These are phyloP conservation scores for Callocephalon fimbriatum DNA, from an alignment of 2,113 vertebrate genomes.

Conservation along the genomic window DNA sequence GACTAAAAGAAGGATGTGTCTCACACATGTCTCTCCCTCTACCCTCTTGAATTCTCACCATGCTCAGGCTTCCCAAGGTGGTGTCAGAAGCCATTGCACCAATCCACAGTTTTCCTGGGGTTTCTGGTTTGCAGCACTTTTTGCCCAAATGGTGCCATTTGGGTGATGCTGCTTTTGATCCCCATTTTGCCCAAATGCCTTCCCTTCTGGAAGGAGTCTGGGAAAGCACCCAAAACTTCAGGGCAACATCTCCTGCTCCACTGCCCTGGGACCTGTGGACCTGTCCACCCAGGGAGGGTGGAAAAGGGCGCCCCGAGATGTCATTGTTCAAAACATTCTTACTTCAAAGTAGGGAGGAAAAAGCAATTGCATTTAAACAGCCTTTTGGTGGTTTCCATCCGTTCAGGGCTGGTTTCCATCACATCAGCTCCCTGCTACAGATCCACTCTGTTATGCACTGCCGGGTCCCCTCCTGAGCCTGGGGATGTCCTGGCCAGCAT, in stretches of 20 bases:
- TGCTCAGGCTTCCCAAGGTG: neutral
- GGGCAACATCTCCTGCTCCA: neutral
- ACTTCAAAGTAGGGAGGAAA: neutral
- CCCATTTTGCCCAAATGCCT: neutral
- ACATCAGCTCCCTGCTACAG: accelerated
- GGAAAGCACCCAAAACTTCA: neutral
- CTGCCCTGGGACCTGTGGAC: neutral
- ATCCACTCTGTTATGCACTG: neutral
- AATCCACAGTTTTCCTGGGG: neutral
- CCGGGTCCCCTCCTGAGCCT: neutral
- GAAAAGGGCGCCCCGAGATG: neutral
- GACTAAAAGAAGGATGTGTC: neutral
- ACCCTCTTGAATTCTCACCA: accelerated
- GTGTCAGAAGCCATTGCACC: neutral
- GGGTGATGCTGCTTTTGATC: neutral
- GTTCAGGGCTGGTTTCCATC: neutral
- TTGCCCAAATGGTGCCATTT: neutral
- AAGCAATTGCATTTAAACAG: neutral
- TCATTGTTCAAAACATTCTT: neutral
- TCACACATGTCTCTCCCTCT: neutral
- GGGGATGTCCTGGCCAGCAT: neutral
- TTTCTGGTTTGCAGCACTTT: neutral
- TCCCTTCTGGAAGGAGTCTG: neutral
- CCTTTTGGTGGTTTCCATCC: neutral
- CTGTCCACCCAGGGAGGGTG: neutral